A percentile compares a stretch with the other conserved stretches of the same genome.
phyloP scores from a whole-genome alignment of 2,797 vertebrate genomes.

The Toxotes lorentzi region DNA sequence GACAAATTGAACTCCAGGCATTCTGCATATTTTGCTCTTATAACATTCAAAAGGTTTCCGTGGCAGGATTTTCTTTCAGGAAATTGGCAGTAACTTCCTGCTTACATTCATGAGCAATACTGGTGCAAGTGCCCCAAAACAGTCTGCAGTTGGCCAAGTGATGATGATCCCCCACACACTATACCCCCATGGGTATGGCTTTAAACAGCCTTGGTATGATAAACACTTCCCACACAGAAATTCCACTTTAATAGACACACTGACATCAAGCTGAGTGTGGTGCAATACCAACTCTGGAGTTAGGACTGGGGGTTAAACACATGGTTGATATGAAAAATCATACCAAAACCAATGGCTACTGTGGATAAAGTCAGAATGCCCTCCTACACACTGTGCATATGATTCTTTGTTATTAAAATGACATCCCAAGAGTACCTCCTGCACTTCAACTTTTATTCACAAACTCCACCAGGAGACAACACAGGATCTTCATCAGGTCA shows the following conservation, averaged over 20 bases:
- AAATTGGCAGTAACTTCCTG: slow-evolving; percentile 13
- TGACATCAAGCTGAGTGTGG: slow-evolving; percentile 39
- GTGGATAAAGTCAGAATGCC: slow-evolving; percentile 4
- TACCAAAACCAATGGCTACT: slow-evolving; percentile 16
- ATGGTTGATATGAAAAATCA: slow-evolving; percentile 39
- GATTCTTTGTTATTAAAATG: slow-evolving; percentile 9
- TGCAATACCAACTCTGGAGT: slow-evolving; percentile 47
- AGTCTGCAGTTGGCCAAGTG: slow-evolving; percentile 52
- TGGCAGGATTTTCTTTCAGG: neutral
- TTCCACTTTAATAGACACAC: slow-evolving; percentile 47
- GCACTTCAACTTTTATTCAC: neutral
- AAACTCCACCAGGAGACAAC: neutral
- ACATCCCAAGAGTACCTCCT: neutral
- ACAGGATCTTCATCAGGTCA: neutral
- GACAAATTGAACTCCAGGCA: neutral
- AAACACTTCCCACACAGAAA: slow-evolving; percentile 66
- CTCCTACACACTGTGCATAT: neutral
- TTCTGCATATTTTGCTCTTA: neutral
- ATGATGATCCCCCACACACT: slow-evolving; percentile 62
- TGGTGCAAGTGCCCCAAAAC: slow-evolving; percentile 46
- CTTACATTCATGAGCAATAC: slow-evolving; percentile 38
- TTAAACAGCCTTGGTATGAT: slow-evolving; percentile 65
- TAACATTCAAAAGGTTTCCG: slow-evolving; percentile 22
- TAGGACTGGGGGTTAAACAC: slow-evolving; percentile 40
- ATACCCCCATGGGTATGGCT: slow-evolving; percentile 56